Evolutionary conservation across 2,888 invertebrate species (phyloP), one percentile per base, ranked within the genome.

Genomic region (Nomada fucata): DNA sequence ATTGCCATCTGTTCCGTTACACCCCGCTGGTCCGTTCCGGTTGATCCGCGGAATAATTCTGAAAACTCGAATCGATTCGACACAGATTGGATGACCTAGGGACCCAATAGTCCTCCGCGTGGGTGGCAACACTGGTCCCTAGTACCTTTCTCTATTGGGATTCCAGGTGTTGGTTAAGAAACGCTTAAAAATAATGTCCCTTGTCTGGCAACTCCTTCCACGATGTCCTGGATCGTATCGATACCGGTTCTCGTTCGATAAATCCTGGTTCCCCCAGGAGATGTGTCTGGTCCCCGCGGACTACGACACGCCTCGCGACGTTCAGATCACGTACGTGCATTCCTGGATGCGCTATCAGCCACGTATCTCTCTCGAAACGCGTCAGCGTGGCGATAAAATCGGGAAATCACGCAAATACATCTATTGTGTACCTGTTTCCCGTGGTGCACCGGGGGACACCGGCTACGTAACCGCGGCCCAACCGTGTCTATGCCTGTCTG

Each of bases 361-460:
- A 36, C 67, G 42, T 61, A 57, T 36, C 36, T 36, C 61, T 63
- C 23, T 11, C 71, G 65, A 50, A n/a, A 53, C 53, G 70, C 11
- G 78, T 55, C 52, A 53, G 36, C 59, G 36, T 42, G 53, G 55
- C 50, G 75, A 71, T 79, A 67, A 76, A 79, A 76, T 72, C 64
- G 69, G 52, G 67, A 69, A 78, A 76, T 72, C 65, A 73, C 23
- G 76, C 70, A 61, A 76, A 76, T 50, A 80, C 72, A 75, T 86
- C 80, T 78, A 86, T 73, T 76, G 86, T 68, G n/a, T n/a, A n/a
- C 77, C 86, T 47, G 73, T 69, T 83, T 80, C 73, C 69, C 47
- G n/a, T 11, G 26, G 44, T 36, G n/a, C 26, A 26, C 36, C 15
- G 2, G 29, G n/a, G 57, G 15, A 70, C 55, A 50, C 20, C 36